Evolutionary conservation across 2,797 vertebrate species (phyloP).

Genomic region (Myotis myotis): DNA sequence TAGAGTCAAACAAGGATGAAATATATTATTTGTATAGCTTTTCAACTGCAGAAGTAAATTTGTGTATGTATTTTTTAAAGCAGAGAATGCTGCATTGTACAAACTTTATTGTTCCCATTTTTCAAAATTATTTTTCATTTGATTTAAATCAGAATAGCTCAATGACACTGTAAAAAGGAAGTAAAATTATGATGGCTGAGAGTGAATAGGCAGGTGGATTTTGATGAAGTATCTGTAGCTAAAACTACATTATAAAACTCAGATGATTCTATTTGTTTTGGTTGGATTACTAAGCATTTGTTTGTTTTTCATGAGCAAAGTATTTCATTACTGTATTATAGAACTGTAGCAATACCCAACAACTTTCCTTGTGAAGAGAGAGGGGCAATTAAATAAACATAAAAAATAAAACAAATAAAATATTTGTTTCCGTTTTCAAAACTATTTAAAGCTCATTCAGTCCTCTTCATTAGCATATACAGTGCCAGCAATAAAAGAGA

Average conservation of each 20-base stretch:
- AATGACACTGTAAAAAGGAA: background rate
- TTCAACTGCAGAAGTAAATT: background rate
- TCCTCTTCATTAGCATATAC: background rate
- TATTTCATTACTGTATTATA: background rate
- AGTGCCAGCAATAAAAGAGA: background rate
- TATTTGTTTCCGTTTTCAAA: background rate
- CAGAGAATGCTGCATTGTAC: background rate
- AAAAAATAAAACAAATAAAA: background rate
- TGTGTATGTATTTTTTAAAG: background rate
- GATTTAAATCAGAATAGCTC: background rate
- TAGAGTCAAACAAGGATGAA: background rate
- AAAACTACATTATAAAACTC: background rate
- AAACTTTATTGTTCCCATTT: background rate
- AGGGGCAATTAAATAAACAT: background rate
- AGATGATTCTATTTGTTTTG: background rate
- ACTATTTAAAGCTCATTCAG: background rate
- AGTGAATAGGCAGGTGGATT: background rate
- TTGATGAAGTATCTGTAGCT: background rate
- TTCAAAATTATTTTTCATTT: conserved; percentile 14
- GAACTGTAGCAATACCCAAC: background rate
- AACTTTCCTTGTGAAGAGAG: background rate
- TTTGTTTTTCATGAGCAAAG: background rate
- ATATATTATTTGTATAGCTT: background rate
- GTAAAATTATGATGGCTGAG: background rate
- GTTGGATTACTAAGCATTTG: background rate